These are phyloP conservation scores for Ptychadena robeensis DNA, from an alignment of 2,797 vertebrate genomes.

Conservation along the genomic window DNA sequence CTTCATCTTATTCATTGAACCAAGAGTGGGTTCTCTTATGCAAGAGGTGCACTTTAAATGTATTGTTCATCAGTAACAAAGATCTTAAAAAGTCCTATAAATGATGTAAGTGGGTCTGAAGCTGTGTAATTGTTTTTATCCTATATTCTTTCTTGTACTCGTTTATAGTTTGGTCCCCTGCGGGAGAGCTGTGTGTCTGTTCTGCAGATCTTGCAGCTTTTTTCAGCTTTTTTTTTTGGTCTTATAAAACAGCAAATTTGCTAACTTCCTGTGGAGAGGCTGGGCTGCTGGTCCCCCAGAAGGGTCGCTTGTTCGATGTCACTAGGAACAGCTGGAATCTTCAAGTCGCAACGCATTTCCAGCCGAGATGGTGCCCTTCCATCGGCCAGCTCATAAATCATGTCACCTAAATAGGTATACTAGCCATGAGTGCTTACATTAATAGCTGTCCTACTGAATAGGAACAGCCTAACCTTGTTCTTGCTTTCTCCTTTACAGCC, in stretches of 20 bases:
- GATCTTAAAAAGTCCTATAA: background rate
- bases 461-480: slow-evolving; percentile 43
- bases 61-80: background rate
- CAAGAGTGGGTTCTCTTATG: background rate
- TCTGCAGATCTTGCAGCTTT: slow-evolving; percentile 45
- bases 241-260: slow-evolving; percentile 21
- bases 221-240: background rate
- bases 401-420: slow-evolving; percentile 50
- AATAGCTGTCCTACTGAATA: slow-evolving; percentile 39
- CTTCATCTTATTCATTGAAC: too few species aligned
- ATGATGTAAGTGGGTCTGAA: background rate
- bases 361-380: slow-evolving; percentile 27
- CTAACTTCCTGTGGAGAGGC: slow-evolving; percentile 28
- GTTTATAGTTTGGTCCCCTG: slow-evolving; percentile 4
- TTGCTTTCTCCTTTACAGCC: slow-evolving; percentile 12
- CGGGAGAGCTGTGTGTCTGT: slow-evolving; percentile 8
- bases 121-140: background rate
- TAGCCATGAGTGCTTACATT: slow-evolving; percentile 41
- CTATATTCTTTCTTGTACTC: slow-evolving; percentile 1
- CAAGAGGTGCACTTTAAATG: background rate
- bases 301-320: slow-evolving; percentile 26
- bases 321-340: slow-evolving; percentile 53
- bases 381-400: slow-evolving; percentile 50
- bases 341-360: slow-evolving; percentile 27
- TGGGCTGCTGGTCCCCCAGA: slow-evolving; percentile 8